These are phyloP conservation scores for Anolis carolinensis DNA, from an alignment of 2,113 vertebrate species.

Conservation along the genomic window DNA sequence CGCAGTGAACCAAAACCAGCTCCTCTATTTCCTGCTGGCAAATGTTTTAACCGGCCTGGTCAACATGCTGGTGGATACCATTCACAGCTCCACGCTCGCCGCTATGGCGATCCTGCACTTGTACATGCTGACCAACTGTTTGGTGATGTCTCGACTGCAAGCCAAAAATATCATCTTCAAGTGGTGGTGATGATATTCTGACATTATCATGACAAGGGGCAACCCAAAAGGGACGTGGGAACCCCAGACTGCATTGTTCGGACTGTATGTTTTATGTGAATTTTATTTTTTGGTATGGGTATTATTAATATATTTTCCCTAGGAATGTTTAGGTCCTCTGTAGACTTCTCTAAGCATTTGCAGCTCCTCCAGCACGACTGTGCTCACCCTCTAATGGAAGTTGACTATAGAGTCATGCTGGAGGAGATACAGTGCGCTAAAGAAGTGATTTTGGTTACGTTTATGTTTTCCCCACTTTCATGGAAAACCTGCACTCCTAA, in stretches of 20 bases:
- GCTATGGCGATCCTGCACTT: slow-evolving; percentile 79
- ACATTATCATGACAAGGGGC: neutral
- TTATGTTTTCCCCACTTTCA: too few relatives aligned
- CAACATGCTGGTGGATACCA: slow-evolving; percentile 86
- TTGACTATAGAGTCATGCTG: too few relatives aligned
- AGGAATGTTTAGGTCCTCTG: too few relatives aligned
- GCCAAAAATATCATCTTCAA: slow-evolving; percentile 84
- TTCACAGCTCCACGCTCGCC: slow-evolving; percentile 74
- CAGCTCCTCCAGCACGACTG: too few relatives aligned
- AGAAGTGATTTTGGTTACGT: too few relatives aligned
- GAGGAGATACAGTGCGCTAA: too few relatives aligned
- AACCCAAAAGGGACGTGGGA: neutral
- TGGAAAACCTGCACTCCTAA: too few relatives aligned
- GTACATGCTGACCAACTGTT: slow-evolving; percentile 91
- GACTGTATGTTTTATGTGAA: too few relatives aligned
- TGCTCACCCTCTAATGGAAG: too few relatives aligned
- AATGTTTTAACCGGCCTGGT: slow-evolving; percentile 90
- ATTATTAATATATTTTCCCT: too few relatives aligned
- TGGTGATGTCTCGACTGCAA: slow-evolving; percentile 80
- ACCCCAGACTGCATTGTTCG: neutral
- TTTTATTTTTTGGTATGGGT: too few relatives aligned
- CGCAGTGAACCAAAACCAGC: slow-evolving; percentile 91
- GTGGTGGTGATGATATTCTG: slow-evolving; percentile 80
- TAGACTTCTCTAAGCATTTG: too few relatives aligned
- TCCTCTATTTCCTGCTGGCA: slow-evolving; percentile 90